phyloP scores from a whole-genome alignment of 2,113 vertebrate genomes.

The Vombatus ursinus region DNA sequence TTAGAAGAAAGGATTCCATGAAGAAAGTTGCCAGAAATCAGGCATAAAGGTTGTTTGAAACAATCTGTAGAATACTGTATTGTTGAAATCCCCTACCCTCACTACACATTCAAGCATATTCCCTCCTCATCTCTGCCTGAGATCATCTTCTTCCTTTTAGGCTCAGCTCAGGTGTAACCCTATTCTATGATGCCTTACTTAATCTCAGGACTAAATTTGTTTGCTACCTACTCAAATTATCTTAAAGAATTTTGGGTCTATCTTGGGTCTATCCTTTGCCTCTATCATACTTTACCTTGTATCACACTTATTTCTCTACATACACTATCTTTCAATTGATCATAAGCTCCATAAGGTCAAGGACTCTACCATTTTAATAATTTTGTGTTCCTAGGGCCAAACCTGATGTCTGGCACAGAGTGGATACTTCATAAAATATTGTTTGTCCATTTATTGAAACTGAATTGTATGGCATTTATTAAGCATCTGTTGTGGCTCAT shows the following conservation, averaged over 20 bases:
- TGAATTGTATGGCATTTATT: background rate
- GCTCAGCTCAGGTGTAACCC: background rate
- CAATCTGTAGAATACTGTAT: background rate
- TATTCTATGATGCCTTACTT: background rate
- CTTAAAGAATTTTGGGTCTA: background rate
- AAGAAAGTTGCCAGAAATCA: background rate
- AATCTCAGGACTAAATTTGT: background rate
- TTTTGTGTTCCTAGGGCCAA: no score
- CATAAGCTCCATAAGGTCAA: no score
- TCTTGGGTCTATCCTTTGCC: background rate
- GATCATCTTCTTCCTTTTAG: background rate
- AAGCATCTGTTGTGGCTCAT: background rate
- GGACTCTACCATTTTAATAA: no score
- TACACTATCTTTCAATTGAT: no score
- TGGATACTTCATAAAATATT: no score
- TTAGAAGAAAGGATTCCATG: background rate
- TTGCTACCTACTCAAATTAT: background rate
- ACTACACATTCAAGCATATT: background rate
- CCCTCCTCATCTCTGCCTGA: background rate
- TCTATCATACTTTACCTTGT: no score
- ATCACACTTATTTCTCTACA: no score
- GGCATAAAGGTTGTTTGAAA: background rate
- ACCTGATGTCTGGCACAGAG: no score
- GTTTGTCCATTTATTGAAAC: no score
- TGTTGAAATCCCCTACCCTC: background rate